Percentiles rank a stretch among this genome's conserved stretches.
phyloP scores from a whole-genome alignment of 2,797 vertebrate genomes.

The Characodon lateralis region DNA sequence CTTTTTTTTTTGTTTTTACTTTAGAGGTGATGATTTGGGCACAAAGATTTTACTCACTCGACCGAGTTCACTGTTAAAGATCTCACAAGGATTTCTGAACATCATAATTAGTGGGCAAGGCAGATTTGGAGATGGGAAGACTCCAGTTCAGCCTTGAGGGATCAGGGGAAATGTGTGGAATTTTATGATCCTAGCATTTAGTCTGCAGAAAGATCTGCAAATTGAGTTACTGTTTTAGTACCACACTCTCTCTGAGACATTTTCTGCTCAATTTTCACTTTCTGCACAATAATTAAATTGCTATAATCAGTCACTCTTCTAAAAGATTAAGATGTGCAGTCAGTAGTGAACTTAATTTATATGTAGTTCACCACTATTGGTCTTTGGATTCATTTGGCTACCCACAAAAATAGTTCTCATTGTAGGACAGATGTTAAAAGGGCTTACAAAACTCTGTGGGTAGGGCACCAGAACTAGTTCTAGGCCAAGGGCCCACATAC shows the following conservation, averaged over 20 bases:
- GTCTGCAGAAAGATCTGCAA: conserved; percentile 40
- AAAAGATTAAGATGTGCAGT: not conserved
- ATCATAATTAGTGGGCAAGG: conserved; percentile 70
- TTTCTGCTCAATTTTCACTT: conserved; percentile 20
- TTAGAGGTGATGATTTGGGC: conserved; percentile 44
- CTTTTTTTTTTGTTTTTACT: conserved; percentile 10
- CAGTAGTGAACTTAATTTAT: not conserved
- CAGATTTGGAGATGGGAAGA: conserved; percentile 39
- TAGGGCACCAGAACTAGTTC: not conserved
- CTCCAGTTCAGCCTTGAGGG: conserved; percentile 41
- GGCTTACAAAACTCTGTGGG: not conserved
- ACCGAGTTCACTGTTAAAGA: conserved; percentile 56
- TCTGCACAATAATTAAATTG: conserved; percentile 35
- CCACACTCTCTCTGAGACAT: conserved; percentile 17
- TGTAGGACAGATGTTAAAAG: not conserved
- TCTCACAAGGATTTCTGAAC: conserved; percentile 57
- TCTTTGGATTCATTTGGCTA: not conserved
- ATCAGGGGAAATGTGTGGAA: conserved; percentile 57
- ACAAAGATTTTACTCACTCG: conserved; percentile 35
- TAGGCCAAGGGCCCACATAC: too few species aligned
- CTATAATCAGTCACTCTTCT: not conserved
- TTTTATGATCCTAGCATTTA: conserved; percentile 49
- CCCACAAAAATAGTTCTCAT: not conserved
- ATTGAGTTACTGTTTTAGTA: conserved; percentile 20
- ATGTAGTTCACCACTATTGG: not conserved